Conservation (phyloP, 2,888 invertebrate genomes). For the Nasonovia ribisnigri region DNA sequence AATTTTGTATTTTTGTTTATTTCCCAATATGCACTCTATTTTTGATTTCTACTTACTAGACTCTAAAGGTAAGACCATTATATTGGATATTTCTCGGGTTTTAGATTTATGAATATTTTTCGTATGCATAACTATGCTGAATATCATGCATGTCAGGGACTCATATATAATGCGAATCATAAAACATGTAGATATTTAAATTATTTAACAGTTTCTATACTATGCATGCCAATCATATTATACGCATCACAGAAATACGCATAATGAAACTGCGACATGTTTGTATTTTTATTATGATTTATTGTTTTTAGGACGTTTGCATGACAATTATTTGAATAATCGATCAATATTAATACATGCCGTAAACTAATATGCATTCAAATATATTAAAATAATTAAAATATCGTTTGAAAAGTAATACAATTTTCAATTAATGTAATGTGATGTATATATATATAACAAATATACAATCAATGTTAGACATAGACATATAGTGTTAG, state of each 20-base stretch:
- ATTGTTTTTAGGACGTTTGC: constrained; percentile 31
- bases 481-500: background rate
- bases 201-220: constrained; percentile 29
- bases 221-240: constrained; percentile 12
- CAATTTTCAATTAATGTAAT: background rate
- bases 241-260: background rate
- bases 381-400: background rate
- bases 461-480: background rate
- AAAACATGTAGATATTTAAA: constrained; percentile 9
- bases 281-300: constrained; percentile 2
- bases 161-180: background rate
- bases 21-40: constrained; percentile 46
- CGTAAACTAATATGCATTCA: background rate
- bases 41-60: constrained; percentile 61
- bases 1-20: constrained; percentile 62
- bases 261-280: background rate
- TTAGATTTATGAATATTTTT: constrained; percentile 53
- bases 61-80: constrained; percentile 56
- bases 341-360: background rate
- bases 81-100: constrained; percentile 47
- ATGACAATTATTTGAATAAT: background rate
- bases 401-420: background rate
- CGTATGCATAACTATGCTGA: constrained; percentile 36
- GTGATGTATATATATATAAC: background rate
- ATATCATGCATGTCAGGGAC: constrained; percentile 44